Evolutionary conservation across 2,113 vertebrate genomes (phyloP).

Genomic region (Phaethornis superciliosus): DNA sequence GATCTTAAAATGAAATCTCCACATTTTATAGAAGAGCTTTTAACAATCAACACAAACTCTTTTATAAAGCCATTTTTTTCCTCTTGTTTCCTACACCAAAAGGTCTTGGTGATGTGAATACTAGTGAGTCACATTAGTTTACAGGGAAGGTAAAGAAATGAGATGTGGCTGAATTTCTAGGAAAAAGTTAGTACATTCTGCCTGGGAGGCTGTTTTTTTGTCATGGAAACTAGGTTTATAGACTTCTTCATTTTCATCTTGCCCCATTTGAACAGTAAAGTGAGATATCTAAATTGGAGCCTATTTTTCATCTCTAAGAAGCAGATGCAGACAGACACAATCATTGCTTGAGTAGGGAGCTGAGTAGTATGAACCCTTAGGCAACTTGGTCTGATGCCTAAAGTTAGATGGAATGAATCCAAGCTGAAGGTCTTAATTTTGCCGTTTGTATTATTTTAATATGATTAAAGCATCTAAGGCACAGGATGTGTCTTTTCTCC

Average conservation of each 20-base stretch:
- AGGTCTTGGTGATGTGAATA: background rate
- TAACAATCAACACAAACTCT: background rate
- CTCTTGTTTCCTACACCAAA: background rate
- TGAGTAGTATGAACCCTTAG: background rate
- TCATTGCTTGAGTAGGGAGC: conserved; percentile 33
- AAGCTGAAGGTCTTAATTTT: conserved; percentile 54
- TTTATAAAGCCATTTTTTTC: background rate
- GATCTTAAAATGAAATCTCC: background rate
- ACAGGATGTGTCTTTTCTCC: background rate
- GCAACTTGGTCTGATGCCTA: conserved; percentile 52
- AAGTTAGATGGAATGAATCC: conserved; percentile 33
- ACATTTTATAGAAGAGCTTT: background rate
- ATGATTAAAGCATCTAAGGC: conserved; percentile 41
- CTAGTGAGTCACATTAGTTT: background rate
- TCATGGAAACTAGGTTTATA: conserved; percentile 14
- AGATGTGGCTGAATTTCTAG: background rate
- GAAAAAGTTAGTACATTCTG: background rate
- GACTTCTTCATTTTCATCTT: conserved; percentile 6
- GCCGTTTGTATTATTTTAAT: conserved; percentile 36
- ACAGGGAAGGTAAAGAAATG: background rate
- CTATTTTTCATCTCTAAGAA: conserved; percentile 40
- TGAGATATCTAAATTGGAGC: conserved; percentile 40
- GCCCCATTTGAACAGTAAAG: conserved; percentile 31
- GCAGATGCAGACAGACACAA: background rate
- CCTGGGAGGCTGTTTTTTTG: background rate